phyloP scores from a whole-genome alignment of 2,888 invertebrate species.

The Harpalus rubripes region DNA sequence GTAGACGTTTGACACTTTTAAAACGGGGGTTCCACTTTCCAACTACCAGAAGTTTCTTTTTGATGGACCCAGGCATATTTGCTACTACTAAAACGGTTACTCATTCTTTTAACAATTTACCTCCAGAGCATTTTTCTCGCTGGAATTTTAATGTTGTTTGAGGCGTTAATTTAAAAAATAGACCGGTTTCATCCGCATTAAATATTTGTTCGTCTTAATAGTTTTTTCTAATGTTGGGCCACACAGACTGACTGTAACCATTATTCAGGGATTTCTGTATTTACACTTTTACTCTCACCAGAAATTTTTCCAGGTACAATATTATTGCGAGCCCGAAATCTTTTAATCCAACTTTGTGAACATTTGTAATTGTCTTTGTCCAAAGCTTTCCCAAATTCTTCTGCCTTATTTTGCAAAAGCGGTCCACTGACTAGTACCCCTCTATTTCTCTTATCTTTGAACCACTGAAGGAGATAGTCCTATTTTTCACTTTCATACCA shows the following conservation, averaged over 20 bases:
- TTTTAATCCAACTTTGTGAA: slow-evolving; percentile 12
- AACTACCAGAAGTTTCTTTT: slow-evolving; percentile 70
- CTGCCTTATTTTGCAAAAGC: slow-evolving; percentile 29
- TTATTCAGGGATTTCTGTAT: not conserved
- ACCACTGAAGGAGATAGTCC: slow-evolving; percentile 53
- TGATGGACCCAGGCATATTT: slow-evolving; percentile 71
- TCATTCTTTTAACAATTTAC: slow-evolving; percentile 71
- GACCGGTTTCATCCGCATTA: slow-evolving; percentile 8
- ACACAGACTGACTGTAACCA: not conserved
- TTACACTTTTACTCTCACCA: not conserved
- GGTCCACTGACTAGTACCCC: slow-evolving; percentile 19
- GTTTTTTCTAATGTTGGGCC: slow-evolving; percentile 1
- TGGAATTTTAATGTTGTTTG: slow-evolving; percentile 70
- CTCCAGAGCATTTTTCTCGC: slow-evolving; percentile 70
- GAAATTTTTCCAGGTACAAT: not conserved
- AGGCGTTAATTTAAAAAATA: slow-evolving; percentile 14
- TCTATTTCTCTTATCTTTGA: not conserved
- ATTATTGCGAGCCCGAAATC: slow-evolving; percentile 2
- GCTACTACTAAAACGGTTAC: slow-evolving; percentile 70
- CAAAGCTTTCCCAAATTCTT: slow-evolving; percentile 22
- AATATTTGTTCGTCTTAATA: not conserved
- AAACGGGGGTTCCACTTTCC: no score
- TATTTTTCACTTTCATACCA: no score
- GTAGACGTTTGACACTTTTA: no score
- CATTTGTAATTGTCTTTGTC: slow-evolving; percentile 19